These are phyloP conservation scores for Polydrusus pterygomalis DNA, from an alignment of 2,888 invertebrate species.

Conservation along the genomic window DNA sequence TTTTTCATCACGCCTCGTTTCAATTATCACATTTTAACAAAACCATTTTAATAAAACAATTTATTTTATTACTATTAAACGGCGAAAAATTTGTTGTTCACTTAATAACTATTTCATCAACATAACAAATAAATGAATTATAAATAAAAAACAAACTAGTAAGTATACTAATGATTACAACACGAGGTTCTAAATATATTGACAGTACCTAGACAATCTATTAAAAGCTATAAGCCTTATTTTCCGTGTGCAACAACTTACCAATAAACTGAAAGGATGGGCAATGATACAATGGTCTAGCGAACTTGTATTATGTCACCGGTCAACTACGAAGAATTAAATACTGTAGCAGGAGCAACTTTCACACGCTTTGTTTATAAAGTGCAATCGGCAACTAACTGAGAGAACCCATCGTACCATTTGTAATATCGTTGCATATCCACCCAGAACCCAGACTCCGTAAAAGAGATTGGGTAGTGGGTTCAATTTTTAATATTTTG, in stretches of 20 bases:
- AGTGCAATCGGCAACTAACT: slow-evolving; percentile 7
- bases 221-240: not conserved
- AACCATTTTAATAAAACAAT: too few species aligned
- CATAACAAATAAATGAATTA: too few species aligned
- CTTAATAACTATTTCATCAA: too few species aligned
- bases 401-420: not conserved
- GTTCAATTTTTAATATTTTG: not conserved
- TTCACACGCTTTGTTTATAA: slow-evolving; percentile 13
- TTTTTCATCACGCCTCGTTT: too few species aligned
- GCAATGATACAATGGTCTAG: too few species aligned
- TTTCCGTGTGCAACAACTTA: not conserved
- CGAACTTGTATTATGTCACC: slow-evolving; percentile 7
- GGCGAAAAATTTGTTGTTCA: not conserved
- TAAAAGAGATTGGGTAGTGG: not conserved
- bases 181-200: not conserved
- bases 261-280: not conserved
- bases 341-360: not conserved
- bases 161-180: not conserved
- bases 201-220: not conserved
- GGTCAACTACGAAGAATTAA: slow-evolving; percentile 3
- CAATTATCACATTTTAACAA: too few species aligned
- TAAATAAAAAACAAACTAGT: not conserved
- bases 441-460: not conserved
- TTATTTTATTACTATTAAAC: too few species aligned
- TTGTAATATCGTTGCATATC: not conserved